These are phyloP conservation scores for Danio aesculapii DNA, from an alignment of 2,797 vertebrate genomes.

Conservation along the genomic window DNA sequence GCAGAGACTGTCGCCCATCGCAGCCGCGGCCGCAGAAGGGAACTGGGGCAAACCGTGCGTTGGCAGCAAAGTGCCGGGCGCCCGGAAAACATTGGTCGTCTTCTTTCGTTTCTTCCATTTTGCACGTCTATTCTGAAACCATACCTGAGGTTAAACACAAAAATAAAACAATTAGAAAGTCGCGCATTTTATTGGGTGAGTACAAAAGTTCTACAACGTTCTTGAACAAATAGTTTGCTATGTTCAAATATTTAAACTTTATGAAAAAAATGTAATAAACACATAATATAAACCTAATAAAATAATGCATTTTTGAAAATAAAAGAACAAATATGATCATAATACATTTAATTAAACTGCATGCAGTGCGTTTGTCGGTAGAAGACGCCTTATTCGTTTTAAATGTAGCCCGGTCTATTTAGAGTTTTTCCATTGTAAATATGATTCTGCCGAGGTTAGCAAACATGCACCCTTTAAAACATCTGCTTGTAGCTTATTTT, in stretches of 20 bases:
- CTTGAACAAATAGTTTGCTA: not conserved
- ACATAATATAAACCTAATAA: not conserved
- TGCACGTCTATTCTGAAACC: slow-evolving; percentile 97
- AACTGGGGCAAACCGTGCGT: slow-evolving; percentile 93
- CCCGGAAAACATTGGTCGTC: slow-evolving; percentile 96
- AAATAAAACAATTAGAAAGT: slow-evolving; percentile 10
- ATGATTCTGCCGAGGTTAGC: not conserved
- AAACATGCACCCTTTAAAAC: not conserved
- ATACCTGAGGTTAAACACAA: slow-evolving; percentile 80
- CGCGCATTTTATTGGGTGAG: not conserved
- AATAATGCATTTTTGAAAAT: not conserved
- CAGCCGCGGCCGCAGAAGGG: slow-evolving; percentile 80
- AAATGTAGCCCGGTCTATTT: not conserved
- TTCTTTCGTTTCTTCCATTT: slow-evolving; percentile 99
- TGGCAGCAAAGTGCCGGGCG: slow-evolving; percentile 92
- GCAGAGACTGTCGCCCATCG: slow-evolving; percentile 97
- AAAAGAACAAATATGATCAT: too few relatives aligned
- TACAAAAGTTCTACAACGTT: not conserved
- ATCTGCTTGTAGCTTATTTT: not conserved
- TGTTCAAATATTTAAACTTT: not conserved
- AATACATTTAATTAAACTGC: not conserved
- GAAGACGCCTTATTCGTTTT: not conserved
- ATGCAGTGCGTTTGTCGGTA: not conserved
- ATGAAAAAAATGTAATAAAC: not conserved
- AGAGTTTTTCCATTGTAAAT: not conserved